A percentile compares a stretch with the other conserved stretches of the same genome.
phyloP scores from a whole-genome alignment of 1,140 invertebrate species.

The Tribolium castaneum region DNA sequence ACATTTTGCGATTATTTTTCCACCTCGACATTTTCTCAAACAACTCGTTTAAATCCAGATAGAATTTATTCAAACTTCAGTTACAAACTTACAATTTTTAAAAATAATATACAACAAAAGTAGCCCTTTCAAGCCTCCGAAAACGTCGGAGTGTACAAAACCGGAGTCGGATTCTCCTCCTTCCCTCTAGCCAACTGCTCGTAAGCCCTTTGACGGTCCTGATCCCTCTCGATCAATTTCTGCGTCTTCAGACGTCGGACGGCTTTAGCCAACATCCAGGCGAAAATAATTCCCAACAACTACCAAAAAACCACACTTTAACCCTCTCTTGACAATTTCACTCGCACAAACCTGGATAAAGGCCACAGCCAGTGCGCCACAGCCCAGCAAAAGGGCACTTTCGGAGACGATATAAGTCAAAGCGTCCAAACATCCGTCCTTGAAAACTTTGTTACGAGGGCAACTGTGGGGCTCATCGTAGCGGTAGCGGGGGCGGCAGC shows the following conservation, averaged over 20 bases:
- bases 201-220: slow-evolving; percentile 70
- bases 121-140: slow-evolving; percentile 46
- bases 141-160: slow-evolving; percentile 49
- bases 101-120: not conserved
- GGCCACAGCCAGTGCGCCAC: slow-evolving; percentile 82
- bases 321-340: not conserved
- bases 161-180: slow-evolving; percentile 50
- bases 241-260: slow-evolving; percentile 84
- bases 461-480: slow-evolving; percentile 45
- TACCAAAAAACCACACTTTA: slow-evolving; percentile 60
- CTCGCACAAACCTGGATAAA: slow-evolving; percentile 76
- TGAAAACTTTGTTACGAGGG: slow-evolving; percentile 61
- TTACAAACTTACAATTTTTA: not conserved
- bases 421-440: slow-evolving; percentile 74
- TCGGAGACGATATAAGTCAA: slow-evolving; percentile 76
- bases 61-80: not conserved
- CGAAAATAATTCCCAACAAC: slow-evolving; percentile 87
- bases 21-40: too few relatives aligned
- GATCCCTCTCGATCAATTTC: slow-evolving; percentile 75
- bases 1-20: too few relatives aligned
- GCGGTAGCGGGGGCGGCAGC: slow-evolving; percentile 44
- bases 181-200: slow-evolving; percentile 53
- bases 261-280: slow-evolving; percentile 84
- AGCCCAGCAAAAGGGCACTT: slow-evolving; percentile 81
- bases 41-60: too few relatives aligned